These are phyloP conservation scores for Synanthedon tipuliformis DNA, from an alignment of 2,888 invertebrate genomes.

Conservation along the genomic window DNA sequence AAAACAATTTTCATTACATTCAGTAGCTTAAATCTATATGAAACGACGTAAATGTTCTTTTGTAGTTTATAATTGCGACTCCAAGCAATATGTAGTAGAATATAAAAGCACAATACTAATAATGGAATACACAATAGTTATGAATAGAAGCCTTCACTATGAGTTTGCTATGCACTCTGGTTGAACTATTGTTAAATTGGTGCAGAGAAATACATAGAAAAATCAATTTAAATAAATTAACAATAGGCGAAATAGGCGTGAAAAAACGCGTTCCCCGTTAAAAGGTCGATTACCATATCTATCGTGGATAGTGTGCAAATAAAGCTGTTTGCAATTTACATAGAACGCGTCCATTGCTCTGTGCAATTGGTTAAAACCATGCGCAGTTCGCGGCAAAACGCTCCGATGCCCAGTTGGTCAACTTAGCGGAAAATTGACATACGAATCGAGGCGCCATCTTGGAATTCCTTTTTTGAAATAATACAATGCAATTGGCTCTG, in stretches of 20 bases:
- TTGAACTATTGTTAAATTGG: too few species aligned
- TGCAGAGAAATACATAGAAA: too few species aligned
- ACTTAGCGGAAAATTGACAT: conserved; percentile 7
- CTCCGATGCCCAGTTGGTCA: conserved; percentile 1
- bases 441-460: conserved; percentile 3
- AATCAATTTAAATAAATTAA: too few species aligned
- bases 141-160: too few species aligned
- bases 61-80: too few species aligned
- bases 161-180: too few species aligned
- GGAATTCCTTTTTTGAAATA: not conserved
- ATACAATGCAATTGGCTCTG: conserved; percentile 13
- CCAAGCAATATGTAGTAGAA: too few species aligned
- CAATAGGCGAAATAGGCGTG: not conserved
- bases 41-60: too few species aligned
- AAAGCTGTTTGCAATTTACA: conserved; percentile 8
- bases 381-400: not conserved
- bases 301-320: conserved; percentile 3
- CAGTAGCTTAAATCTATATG: too few species aligned
- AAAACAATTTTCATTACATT: too few species aligned
- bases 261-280: not conserved
- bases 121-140: too few species aligned
- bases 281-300: not conserved
- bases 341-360: conserved; percentile 1
- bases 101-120: too few species aligned
- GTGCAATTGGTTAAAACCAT: conserved; percentile 6